Base-by-base conservation (phyloP, 2,797 vertebrate genomes). In the Taeniopygia guttata region DNA sequence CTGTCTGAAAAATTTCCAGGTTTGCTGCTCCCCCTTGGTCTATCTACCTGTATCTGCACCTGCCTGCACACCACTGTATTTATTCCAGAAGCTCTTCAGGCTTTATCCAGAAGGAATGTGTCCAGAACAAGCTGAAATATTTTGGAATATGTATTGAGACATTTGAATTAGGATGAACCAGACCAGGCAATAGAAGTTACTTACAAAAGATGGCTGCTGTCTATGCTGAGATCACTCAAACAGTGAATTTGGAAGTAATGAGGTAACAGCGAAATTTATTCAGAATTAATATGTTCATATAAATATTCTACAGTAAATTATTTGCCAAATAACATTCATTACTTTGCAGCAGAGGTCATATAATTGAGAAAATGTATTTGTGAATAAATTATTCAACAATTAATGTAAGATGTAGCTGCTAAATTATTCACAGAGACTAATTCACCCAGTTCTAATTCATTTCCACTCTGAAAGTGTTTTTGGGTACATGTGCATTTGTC, bases 381-480 rank as follows among this genome's bases (percentile, higher is more conserved):
- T 96, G 87, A 63, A 87, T 94, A 91, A 90, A 91, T 95, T 96
- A 93, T 94, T 95, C 90, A 95, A 86, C 85, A 90, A 94, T 91
- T 96, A 91, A 86, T 91, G 74, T 73, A 90, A 94, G 91, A 92
- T 30, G 30, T 76, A 94, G 69, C 10, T 0, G 79, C 45, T 94
- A 86, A 93, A 94, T 93, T 93, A 92, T 94, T 96, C 91, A 93
- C 59, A 89, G 82, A 90, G 54, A 93, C 84, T 95, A 92, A 96
- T 90, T 93, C 89, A 92, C 64, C 63, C 70, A 58, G 60, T 91
- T 84, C 94, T 92, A 91, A 91, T 84, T 91, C 2, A 70, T 90
- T 95, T 89, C 70, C 55, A 82, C 60, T 84, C 84, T 73, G 49
- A 80, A 94, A 90, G 38, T 46, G 45, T 40, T 89, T 74, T 60